phyloP scores from a whole-genome alignment of 2,888 invertebrate genomes.

The Spodoptera picta region DNA sequence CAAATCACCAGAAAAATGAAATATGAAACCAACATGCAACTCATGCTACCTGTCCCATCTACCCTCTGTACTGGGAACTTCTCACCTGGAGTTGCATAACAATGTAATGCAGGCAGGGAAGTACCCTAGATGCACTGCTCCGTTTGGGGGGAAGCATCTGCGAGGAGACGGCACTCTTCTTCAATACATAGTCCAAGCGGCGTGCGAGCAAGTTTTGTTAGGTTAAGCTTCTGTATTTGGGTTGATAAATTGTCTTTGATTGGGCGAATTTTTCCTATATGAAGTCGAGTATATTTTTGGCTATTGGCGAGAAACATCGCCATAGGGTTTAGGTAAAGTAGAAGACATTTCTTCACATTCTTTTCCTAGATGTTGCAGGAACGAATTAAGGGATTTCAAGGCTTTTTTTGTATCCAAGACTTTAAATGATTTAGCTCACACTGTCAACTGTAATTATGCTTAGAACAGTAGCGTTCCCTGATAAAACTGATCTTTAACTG shows the following conservation, averaged over 20 bases:
- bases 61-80: slow-evolving; percentile 77
- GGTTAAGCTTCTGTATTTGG: slow-evolving; percentile 46
- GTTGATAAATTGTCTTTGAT: slow-evolving; percentile 48
- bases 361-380: no score
- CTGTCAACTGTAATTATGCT: no score
- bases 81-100: slow-evolving; percentile 86
- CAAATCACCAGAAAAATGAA: not conserved
- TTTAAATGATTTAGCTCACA: no score
- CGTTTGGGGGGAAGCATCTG: slow-evolving; percentile 85
- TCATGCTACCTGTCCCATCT: slow-evolving; percentile 53
- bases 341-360: no score
- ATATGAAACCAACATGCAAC: slow-evolving; percentile 28
- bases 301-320: no score
- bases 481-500: no score
- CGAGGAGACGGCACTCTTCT: slow-evolving; percentile 85
- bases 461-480: no score
- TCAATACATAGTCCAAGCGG: slow-evolving; percentile 70
- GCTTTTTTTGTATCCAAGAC: no score
- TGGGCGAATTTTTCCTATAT: not conserved
- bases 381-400: no score
- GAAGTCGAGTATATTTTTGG: no score
- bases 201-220: slow-evolving; percentile 66
- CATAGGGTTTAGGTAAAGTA: no score
- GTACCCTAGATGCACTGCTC: slow-evolving; percentile 78
- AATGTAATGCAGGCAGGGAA: slow-evolving; percentile 84